These are phyloP conservation scores for Lagria hirta DNA, from an alignment of 2,888 invertebrate genomes.

Conservation along the genomic window DNA sequence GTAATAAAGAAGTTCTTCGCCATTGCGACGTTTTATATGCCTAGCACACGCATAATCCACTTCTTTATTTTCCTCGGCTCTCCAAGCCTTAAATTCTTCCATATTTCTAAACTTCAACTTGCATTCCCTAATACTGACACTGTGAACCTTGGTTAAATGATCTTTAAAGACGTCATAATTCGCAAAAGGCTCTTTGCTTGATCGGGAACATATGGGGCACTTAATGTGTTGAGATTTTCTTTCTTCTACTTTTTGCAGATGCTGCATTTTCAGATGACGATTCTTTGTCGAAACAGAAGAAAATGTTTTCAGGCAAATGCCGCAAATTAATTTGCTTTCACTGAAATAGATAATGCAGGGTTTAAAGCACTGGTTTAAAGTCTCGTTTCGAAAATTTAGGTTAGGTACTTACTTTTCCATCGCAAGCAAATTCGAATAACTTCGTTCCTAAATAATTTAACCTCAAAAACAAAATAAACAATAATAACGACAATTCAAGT, in stretches of 20 bases:
- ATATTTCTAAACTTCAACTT: conserved; percentile 15
- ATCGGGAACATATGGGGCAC: conserved; percentile 7
- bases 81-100: conserved; percentile 17
- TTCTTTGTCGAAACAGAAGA: conserved; percentile 5
- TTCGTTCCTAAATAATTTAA: too few species aligned
- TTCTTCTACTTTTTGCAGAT: conserved; percentile 4
- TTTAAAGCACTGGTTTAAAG: too few species aligned
- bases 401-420: too few species aligned
- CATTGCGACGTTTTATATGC: too few species aligned
- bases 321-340: conserved; percentile 12
- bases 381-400: too few species aligned
- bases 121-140: conserved; percentile 16
- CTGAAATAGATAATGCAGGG: conserved; percentile 4
- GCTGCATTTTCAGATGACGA: conserved; percentile 3
- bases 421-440: too few species aligned
- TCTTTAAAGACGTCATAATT: conserved; percentile 4
- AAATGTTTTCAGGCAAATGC: conserved; percentile 14
- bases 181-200: conserved; percentile 7
- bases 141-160: conserved; percentile 13
- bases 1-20: conserved; percentile 13
- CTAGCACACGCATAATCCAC: conserved; percentile 10
- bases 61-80: conserved; percentile 14
- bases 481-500: too few species aligned
- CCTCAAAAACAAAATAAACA: too few species aligned
- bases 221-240: conserved; percentile 4